Conservation (phyloP, 2,888 invertebrate genomes). For the Stenotaenia linearis region DNA sequence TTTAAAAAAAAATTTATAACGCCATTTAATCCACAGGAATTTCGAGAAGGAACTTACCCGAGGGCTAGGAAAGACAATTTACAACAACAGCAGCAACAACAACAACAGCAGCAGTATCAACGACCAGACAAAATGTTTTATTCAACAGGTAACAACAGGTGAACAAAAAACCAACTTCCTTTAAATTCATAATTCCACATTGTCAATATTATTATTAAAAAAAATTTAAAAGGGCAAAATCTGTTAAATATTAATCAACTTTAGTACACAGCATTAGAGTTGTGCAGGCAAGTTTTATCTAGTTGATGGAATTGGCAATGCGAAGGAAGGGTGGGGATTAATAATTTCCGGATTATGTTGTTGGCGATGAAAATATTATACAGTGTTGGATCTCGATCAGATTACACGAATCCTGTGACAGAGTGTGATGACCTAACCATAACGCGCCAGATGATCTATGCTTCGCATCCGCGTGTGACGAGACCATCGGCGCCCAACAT, state of each 20-base stretch:
- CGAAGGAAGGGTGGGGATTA: background rate
- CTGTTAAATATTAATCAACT: background rate
- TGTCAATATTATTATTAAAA: background rate
- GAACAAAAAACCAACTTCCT: constrained; percentile 1
- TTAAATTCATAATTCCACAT: background rate
- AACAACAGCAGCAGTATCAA: background rate
- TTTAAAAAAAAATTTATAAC: too few species aligned
- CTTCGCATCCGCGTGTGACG: background rate
- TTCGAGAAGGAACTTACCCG: constrained; percentile 35
- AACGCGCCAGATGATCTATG: constrained; percentile 24
- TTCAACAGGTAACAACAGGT: constrained; percentile 31
- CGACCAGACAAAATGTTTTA: constrained; percentile 20
- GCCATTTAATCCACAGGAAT: constrained; percentile 27
- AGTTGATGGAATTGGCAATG: background rate
- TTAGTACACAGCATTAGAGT: too few species aligned
- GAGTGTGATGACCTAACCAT: constrained; percentile 17
- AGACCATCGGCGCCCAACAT: constrained; percentile 24
- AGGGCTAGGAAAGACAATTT: constrained; percentile 32
- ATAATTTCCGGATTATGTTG: background rate
- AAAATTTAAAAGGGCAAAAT: background rate
- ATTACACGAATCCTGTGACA: constrained; percentile 21
- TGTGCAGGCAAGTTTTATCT: too few species aligned
- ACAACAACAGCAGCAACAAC: background rate
- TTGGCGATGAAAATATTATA: background rate
- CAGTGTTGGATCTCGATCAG: constrained; percentile 21